phyloP scores from a whole-genome alignment of 2,888 invertebrate species.

The Branchinecta sandiegonensis region DNA sequence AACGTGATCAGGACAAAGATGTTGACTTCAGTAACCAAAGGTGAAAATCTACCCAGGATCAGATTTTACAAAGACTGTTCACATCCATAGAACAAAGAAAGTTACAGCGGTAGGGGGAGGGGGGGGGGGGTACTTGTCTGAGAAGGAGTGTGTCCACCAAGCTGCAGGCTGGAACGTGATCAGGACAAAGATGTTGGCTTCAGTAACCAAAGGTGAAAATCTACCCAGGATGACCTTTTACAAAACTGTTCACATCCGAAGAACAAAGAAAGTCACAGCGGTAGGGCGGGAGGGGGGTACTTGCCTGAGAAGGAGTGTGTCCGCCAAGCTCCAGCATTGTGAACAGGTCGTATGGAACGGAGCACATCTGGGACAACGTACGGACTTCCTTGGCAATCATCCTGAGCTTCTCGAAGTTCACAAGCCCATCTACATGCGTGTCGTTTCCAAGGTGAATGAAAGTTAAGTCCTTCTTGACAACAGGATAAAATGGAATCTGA shows the following conservation, averaged over 20 bases:
- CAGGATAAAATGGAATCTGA: constrained; percentile 44
- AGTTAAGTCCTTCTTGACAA: constrained; percentile 62
- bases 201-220: too few species aligned
- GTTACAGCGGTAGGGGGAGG: too few species aligned
- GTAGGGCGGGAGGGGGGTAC: neutral
- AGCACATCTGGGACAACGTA: constrained; percentile 82
- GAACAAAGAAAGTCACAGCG: too few species aligned
- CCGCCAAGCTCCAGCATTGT: constrained; percentile 72
- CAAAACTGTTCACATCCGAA: too few species aligned
- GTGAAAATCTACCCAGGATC: too few species aligned
- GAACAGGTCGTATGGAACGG: constrained; percentile 73
- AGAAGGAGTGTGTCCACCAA: constrained; percentile 71
- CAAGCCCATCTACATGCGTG: constrained; percentile 66
- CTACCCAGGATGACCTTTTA: too few species aligned
- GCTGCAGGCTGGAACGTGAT: constrained; percentile 41
- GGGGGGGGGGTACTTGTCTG: constrained; percentile 30
- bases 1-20: too few species aligned
- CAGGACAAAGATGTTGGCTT: too few species aligned
- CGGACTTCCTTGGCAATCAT: constrained; percentile 96
- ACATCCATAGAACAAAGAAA: too few species aligned
- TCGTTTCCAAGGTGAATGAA: constrained; percentile 97
- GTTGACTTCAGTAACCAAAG: too few species aligned
- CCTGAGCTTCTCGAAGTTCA: constrained; percentile 94
- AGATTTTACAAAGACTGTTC: too few species aligned
- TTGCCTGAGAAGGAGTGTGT: constrained; percentile 55